Evolutionary conservation across 2,888 invertebrate species (phyloP), one percentile per base, ranked within the genome.

Genomic region (Caradrina kadenii): DNA sequence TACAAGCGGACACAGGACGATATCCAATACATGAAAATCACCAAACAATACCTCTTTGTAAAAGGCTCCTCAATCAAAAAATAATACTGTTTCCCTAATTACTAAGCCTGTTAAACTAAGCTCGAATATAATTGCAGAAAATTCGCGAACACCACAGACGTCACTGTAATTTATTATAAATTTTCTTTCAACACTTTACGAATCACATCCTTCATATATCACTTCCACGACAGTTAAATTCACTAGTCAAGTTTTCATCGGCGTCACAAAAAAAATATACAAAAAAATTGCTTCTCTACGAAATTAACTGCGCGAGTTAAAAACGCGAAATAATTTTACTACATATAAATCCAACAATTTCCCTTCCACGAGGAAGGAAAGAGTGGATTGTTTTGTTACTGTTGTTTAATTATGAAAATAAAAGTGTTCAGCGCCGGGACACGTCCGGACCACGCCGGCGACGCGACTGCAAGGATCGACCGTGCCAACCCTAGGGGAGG

Each of bases 381-480:
- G 85, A 89, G 94, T 95, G 92, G 92, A 89, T 88, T 88, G 87
- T 89, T 90, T 88, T 88, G 84, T 86, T 88, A 86, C 63, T 81
- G 64, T 82, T 63, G 78, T 86, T 86, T 85, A 78, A 83, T 86
- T 83, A 88, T 87, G 82, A 78, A 78, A 86, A 87, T 86, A 86
- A 81, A 80, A 84, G 84, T 85, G 86, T 77, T 82, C 88, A 85
- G 81, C 88, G 86, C 87, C 89, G 90, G 91, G 85, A 92, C 92
- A 89, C 86, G 93, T 90, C 93, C 93, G 93, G 91, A 90, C 93
- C 89, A 89, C 92, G 94, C 94, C 94, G 92, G 92, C 92, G 90
- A 92, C 92, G 93, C 94, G 94, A 95, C 95, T 95, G 95, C 90
- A 91, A 91, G 94, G 94, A 95, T 95, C 95, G 95, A 96, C 93